Evolutionary conservation across 1,140 invertebrate genomes (phyloP).

Genomic region (Cataglyphis hispanica): DNA sequence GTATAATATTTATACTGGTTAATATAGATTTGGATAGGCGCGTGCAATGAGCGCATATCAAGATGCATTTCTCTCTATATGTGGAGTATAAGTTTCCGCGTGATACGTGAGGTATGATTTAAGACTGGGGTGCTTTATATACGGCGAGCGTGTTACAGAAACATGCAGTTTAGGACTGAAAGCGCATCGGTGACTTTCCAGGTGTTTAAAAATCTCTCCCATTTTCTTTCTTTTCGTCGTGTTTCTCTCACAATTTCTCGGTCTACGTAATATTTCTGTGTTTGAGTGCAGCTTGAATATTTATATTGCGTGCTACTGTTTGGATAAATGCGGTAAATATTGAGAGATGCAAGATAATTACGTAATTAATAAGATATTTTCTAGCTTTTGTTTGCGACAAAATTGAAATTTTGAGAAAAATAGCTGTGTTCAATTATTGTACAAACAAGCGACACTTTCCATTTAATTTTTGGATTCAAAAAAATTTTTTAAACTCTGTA

Average conservation of each 20-base stretch:
- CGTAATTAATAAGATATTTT: not conserved
- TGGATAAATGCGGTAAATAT: constrained; percentile 25
- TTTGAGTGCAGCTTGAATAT: not conserved
- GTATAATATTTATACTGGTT: constrained; percentile 1
- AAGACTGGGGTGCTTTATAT: constrained; percentile 62
- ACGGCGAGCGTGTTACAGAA: constrained; percentile 51
- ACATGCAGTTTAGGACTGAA: constrained; percentile 65
- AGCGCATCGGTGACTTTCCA: constrained; percentile 38
- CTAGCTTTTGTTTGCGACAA: not conserved
- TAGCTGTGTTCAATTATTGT: not conserved
- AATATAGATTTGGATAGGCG: not conserved
- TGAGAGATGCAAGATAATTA: not conserved
- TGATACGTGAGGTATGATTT: not conserved
- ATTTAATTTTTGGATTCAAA: too few relatives aligned
- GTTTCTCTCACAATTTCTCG: not conserved
- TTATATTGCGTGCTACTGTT: not conserved
- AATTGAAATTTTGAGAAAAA: not conserved
- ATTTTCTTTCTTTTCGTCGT: not conserved
- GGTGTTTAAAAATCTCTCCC: not conserved
- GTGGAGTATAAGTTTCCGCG: constrained; percentile 19
- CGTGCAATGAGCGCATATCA: constrained; percentile 5
- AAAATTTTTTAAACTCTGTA: too few relatives aligned
- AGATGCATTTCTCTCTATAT: constrained; percentile 31
- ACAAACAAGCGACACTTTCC: not conserved
- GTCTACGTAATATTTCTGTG: not conserved